phyloP scores from a whole-genome alignment of 2,888 invertebrate species.

The Bombylius discolor region DNA sequence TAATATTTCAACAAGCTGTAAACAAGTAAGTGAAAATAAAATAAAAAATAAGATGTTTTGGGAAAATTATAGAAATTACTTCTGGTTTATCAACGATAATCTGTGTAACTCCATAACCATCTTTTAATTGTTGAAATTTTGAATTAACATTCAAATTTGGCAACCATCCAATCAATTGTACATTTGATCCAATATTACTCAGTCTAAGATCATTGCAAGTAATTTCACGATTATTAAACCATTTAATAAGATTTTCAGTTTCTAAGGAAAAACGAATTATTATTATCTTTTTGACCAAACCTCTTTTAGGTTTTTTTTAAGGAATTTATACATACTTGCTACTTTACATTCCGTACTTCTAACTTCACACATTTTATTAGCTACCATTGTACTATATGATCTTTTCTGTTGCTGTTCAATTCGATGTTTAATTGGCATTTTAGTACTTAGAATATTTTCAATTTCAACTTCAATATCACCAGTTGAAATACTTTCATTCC shows the following conservation, averaged over 20 bases:
- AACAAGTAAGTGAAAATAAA: not conserved
- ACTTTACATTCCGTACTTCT: slow-evolving; percentile 37
- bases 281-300: not conserved
- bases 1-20: slow-evolving; percentile 25
- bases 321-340: slow-evolving; percentile 27
- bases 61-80: slow-evolving; percentile 17
- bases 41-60: not conserved
- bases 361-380: slow-evolving; percentile 23
- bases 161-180: slow-evolving; percentile 36
- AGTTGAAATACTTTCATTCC: slow-evolving; percentile 35
- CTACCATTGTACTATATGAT: slow-evolving; percentile 30
- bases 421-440: slow-evolving; percentile 7
- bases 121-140: slow-evolving; percentile 36
- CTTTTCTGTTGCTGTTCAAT: slow-evolving; percentile 24
- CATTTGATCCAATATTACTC: slow-evolving; percentile 29
- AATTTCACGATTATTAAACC: slow-evolving; percentile 35
- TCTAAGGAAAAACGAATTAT: slow-evolving; percentile 15
- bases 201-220: slow-evolving; percentile 35
- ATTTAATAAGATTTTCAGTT: slow-evolving; percentile 32
- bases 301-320: too few species aligned
- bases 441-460: slow-evolving; percentile 29
- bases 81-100: slow-evolving; percentile 32
- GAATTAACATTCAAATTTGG: slow-evolving; percentile 25
- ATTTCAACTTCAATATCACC: slow-evolving; percentile 37
- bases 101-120: slow-evolving; percentile 38